Evolutionary conservation across 2,797 vertebrate genomes (phyloP).

Genomic region (Micromesistius poutassou): DNA sequence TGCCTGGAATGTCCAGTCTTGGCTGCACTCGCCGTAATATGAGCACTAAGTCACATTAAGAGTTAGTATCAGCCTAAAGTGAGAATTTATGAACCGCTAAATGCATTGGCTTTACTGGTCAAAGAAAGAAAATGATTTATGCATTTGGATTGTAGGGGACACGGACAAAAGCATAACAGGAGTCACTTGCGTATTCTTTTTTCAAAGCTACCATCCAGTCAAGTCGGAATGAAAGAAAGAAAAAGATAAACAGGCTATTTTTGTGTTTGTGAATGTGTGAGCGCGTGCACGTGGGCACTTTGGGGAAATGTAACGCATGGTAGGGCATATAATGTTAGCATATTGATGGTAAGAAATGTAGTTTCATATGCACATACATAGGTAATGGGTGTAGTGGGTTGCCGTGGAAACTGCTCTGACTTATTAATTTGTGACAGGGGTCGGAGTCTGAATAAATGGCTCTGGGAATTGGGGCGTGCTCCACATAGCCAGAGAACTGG

Average conservation of each 20-base stretch:
- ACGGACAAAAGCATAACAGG: conserved; percentile 35
- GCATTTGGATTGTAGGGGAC: conserved; percentile 22
- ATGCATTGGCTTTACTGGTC: conserved; percentile 54
- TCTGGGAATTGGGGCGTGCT: conserved; percentile 72
- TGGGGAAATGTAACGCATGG: conserved; percentile 41
- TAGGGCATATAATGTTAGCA: background rate
- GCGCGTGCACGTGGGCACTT: background rate
- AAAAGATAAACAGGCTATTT: background rate
- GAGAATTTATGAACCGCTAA: conserved; percentile 52
- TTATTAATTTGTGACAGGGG: conserved; percentile 69
- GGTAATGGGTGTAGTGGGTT: conserved; percentile 66
- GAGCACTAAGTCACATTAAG: conserved; percentile 14
- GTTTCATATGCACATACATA: conserved; percentile 38
- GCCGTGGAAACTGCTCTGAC: conserved; percentile 64
- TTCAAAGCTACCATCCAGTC: conserved; percentile 9
- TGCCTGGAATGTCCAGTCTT: conserved; percentile 3
- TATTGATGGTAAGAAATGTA: background rate
- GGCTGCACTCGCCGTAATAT: conserved; percentile 37
- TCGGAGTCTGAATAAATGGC: conserved; percentile 72
- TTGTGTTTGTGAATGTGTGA: background rate
- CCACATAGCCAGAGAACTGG: conserved; percentile 62
- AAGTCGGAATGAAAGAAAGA: conserved; percentile 17
- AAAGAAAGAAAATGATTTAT: conserved; percentile 35
- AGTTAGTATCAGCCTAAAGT: background rate
- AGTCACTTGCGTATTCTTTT: conserved; percentile 10